Evolutionary conservation across 2,888 invertebrate species (phyloP).

Genomic region (Cataglyphis albicans): DNA sequence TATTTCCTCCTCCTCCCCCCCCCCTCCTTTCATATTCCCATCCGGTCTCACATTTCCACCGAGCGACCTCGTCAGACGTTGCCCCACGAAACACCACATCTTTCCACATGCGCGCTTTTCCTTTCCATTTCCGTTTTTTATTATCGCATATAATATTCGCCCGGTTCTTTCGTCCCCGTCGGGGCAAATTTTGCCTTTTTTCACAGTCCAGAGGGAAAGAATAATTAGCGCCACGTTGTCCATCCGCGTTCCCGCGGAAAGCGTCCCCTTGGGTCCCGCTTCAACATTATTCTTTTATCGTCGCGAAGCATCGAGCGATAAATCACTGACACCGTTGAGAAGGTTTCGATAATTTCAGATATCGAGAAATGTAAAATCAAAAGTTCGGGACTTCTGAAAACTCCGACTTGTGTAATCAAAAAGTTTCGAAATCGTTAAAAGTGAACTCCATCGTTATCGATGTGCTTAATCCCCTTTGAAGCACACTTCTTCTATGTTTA

Average conservation of each 20-base stretch:
- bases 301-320: not conserved
- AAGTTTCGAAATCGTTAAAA: slow-evolving; percentile 38
- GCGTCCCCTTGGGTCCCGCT: slow-evolving; percentile 43
- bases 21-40: slow-evolving; percentile 39
- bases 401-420: slow-evolving; percentile 20
- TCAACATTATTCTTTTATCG: not conserved
- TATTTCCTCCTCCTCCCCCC: not conserved
- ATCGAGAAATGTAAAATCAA: slow-evolving; percentile 22
- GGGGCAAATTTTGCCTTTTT: slow-evolving; percentile 6
- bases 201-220: slow-evolving; percentile 32
- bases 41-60: slow-evolving; percentile 42
- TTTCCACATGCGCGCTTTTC: slow-evolving; percentile 47
- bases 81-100: slow-evolving; percentile 54
- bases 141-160: slow-evolving; percentile 30
- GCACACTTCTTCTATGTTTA: not conserved
- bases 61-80: slow-evolving; percentile 62
- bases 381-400: not conserved
- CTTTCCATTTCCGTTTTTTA: slow-evolving; percentile 28
- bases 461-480: slow-evolving; percentile 1
- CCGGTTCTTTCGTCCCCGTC: slow-evolving; percentile 54
- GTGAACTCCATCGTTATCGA: slow-evolving; percentile 31
- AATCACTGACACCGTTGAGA: not conserved
- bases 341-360: slow-evolving; percentile 9
- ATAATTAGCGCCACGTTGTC: slow-evolving; percentile 51
- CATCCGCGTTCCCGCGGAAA: slow-evolving; percentile 56